These are phyloP conservation scores for Montipora foliosa DNA, from an alignment of 64 coral and sea anemone genomes.

Conservation along the genomic window DNA sequence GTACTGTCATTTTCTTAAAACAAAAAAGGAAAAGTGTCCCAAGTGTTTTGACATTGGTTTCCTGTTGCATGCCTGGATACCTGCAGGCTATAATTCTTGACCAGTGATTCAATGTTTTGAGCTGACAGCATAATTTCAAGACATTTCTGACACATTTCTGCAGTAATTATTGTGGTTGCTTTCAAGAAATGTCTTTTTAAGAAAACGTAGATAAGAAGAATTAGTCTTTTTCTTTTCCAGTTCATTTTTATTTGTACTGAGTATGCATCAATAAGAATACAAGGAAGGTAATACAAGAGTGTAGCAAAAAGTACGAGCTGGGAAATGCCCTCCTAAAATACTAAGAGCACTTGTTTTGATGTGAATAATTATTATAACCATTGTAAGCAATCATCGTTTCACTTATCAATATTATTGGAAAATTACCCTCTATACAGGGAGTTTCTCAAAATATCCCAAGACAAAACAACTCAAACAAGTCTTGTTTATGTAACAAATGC, in stretches of 20 bases:
- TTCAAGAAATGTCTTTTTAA: too few species aligned
- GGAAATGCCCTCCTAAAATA: slow-evolving; percentile 21
- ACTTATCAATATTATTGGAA: slow-evolving; percentile 14
- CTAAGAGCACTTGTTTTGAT: not conserved
- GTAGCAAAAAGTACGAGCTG: slow-evolving; percentile 38
- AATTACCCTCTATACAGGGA: not conserved
- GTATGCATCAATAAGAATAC: slow-evolving; percentile 49
- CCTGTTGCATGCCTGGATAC: too few species aligned
- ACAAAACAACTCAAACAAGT: slow-evolving; percentile 3
- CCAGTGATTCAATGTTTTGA: too few species aligned
- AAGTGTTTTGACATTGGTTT: too few species aligned
- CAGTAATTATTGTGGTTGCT: too few species aligned
- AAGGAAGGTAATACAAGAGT: slow-evolving; percentile 26
- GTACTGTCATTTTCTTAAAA: too few species aligned
- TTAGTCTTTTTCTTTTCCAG: not conserved
- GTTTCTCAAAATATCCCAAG: slow-evolving; percentile 15
- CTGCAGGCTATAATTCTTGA: too few species aligned
- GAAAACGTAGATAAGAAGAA: too few species aligned
- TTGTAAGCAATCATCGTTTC: not conserved
- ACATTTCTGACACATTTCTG: too few species aligned
- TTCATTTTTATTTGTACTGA: slow-evolving; percentile 44
- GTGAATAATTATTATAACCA: slow-evolving; percentile 8
- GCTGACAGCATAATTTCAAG: too few species aligned
- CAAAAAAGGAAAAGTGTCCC: too few species aligned
- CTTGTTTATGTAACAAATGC: slow-evolving; percentile 18